Evolutionary conservation across 2,888 invertebrate genomes (phyloP).

Genomic region (Stegophylla sp.): DNA sequence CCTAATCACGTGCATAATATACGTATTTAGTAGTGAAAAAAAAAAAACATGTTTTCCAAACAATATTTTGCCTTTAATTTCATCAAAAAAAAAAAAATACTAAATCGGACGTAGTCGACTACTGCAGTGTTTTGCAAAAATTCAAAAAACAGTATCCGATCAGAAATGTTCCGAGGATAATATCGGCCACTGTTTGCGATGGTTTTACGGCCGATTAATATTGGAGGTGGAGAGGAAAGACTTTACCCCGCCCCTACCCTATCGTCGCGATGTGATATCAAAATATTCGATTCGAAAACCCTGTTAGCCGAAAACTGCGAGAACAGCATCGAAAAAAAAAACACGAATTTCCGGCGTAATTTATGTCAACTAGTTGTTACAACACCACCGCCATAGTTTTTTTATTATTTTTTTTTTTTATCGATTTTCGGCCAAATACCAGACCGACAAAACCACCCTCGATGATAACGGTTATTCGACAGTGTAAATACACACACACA

Average conservation of each 20-base stretch:
- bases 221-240: neutral
- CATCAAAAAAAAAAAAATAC: no score
- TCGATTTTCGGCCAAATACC: slow-evolving; percentile 23
- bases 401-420: neutral
- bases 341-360: neutral
- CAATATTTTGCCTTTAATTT: no score
- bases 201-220: slow-evolving; percentile 1
- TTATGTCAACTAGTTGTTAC: neutral
- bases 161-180: no score
- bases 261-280: no score
- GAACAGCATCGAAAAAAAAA: neutral
- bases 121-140: no score
- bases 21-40: no score
- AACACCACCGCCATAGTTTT: neutral
- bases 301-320: neutral
- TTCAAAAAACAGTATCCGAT: no score
- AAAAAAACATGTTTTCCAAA: no score
- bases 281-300: no score
- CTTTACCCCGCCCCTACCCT: neutral
- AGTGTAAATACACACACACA: slow-evolving; percentile 30
- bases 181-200: no score
- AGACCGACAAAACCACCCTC: neutral
- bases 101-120: no score
- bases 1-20: no score
- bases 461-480: slow-evolving; percentile 27